phyloP scores from a whole-genome alignment of 2,113 vertebrate genomes.

The Thermophis baileyi region DNA sequence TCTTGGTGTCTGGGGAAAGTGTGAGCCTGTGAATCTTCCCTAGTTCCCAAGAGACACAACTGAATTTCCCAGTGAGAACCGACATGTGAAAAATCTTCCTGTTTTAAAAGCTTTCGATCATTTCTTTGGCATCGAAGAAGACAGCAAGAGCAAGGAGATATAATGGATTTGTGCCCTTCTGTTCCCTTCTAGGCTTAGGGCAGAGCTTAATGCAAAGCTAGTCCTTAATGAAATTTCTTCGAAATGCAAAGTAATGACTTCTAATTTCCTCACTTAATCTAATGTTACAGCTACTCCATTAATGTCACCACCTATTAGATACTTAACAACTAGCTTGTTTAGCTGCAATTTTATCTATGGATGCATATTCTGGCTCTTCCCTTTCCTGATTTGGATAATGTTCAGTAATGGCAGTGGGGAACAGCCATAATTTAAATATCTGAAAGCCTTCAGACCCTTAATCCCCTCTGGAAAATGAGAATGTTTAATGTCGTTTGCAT shows the following conservation, averaged over 20 bases:
- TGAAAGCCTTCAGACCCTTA: conserved; percentile 9
- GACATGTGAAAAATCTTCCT: neutral
- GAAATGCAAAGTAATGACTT: conserved; percentile 55
- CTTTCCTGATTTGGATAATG: conserved; percentile 10
- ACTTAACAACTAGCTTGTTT: conserved; percentile 31
- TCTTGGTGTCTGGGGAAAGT: neutral
- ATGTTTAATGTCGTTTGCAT: conserved; percentile 5
- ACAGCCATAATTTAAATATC: neutral
- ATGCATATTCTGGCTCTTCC: neutral
- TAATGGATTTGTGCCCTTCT: neutral
- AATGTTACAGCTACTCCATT: conserved; percentile 51
- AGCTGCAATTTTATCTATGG: conserved; percentile 7
- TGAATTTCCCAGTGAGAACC: neutral
- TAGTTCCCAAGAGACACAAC: neutral
- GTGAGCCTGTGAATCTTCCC: neutral
- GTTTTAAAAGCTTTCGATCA: neutral
- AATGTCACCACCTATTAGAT: conserved; percentile 35
- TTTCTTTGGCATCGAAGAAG: neutral
- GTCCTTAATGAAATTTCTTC: conserved; percentile 48
- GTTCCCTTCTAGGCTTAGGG: neutral
- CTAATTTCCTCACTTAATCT: conserved; percentile 46
- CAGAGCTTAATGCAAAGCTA: conserved; percentile 11
- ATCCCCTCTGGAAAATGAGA: conserved; percentile 15
- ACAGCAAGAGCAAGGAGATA: neutral
- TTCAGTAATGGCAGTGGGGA: conserved; percentile 4